phyloP scores from a whole-genome alignment of 2,113 vertebrate species.

The Harpagus bidentatus region DNA sequence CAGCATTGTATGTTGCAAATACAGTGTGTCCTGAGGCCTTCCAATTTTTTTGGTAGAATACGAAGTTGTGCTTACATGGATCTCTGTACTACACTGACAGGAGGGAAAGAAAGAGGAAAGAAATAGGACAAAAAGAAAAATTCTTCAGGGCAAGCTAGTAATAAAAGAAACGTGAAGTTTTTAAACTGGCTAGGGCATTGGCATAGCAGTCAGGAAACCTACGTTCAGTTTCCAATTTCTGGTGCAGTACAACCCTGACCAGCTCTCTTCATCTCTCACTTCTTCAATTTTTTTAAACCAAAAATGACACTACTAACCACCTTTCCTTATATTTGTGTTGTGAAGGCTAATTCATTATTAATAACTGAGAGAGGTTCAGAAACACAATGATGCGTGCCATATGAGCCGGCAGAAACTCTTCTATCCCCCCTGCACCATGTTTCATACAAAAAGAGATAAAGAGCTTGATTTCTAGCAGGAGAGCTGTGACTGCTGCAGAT shows the following conservation, averaged over 20 bases:
- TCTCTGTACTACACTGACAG: neutral
- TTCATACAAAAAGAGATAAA: constrained; percentile 16
- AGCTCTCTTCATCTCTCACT: neutral
- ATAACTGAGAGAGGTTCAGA: neutral
- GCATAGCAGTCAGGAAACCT: neutral
- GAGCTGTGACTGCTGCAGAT: constrained; percentile 37
- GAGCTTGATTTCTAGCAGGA: constrained; percentile 20
- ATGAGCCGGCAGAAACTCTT: neutral
- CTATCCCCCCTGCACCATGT: neutral
- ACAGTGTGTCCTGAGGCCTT: neutral
- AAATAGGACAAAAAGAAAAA: neutral
- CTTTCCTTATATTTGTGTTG: constrained; percentile 5
- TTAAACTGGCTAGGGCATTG: neutral
- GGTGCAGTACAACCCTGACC: neutral
- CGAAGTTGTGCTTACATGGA: neutral
- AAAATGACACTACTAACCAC: neutral
- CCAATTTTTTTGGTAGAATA: neutral
- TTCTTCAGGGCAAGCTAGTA: constrained; percentile 1
- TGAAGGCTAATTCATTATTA: constrained; percentile 44
- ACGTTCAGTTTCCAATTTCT: neutral
- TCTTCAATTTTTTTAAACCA: neutral
- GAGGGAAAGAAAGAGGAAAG: neutral
- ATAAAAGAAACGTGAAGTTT: constrained; percentile 2
- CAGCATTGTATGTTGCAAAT: neutral
- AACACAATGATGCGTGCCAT: neutral